These are phyloP conservation scores for Phoxinus phoxinus DNA, from an alignment of 2,113 vertebrate genomes.

Conservation along the genomic window DNA sequence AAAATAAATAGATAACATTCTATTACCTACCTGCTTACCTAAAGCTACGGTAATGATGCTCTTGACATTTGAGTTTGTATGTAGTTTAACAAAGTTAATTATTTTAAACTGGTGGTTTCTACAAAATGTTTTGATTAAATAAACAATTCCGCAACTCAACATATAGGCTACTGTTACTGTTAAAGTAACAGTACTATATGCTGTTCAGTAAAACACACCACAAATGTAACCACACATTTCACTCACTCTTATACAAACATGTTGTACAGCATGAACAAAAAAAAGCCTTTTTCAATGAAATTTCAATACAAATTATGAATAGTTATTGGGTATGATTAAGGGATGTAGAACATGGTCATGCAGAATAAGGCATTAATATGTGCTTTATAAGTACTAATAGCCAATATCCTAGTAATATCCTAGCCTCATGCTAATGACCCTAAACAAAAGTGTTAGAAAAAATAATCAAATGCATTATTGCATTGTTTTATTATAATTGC, in stretches of 20 bases:
- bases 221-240: neutral
- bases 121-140: neutral
- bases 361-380: too few relatives aligned
- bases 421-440: too few relatives aligned
- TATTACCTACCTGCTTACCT: neutral
- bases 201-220: too few relatives aligned
- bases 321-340: too few relatives aligned
- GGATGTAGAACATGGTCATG: too few relatives aligned
- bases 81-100: neutral
- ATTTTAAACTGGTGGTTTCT: neutral
- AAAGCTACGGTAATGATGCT: neutral
- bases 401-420: too few relatives aligned
- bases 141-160: neutral
- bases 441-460: too few relatives aligned
- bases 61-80: neutral
- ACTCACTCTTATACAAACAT: neutral
- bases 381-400: too few relatives aligned
- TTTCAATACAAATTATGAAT: too few relatives aligned
- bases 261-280: neutral
- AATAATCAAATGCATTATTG: neutral
- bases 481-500: neutral
- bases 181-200: too few relatives aligned
- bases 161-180: neutral
- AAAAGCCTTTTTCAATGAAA: too few relatives aligned
- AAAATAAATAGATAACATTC: neutral